phyloP scores from a whole-genome alignment of 2,797 vertebrate genomes.

The Falco columbarius region DNA sequence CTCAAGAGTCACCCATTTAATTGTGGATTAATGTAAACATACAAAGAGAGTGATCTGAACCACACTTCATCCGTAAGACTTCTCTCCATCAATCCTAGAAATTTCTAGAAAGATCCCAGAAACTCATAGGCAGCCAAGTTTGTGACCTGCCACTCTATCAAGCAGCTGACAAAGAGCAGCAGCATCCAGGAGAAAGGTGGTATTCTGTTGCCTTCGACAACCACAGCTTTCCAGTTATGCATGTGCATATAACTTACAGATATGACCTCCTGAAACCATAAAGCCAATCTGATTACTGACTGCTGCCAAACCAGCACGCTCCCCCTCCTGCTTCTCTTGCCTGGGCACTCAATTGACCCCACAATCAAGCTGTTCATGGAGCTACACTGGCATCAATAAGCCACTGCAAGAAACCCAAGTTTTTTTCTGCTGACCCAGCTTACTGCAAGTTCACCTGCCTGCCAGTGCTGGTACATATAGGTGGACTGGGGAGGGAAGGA shows the following conservation, averaged over 20 bases:
- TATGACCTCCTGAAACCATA: not conserved
- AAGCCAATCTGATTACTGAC: not conserved
- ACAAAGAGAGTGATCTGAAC: not conserved
- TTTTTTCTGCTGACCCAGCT: not conserved
- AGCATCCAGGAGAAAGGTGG: not conserved
- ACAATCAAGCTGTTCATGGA: not conserved
- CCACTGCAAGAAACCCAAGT: not conserved
- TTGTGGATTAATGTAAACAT: not conserved
- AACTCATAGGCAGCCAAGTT: not conserved
- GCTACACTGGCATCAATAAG: not conserved
- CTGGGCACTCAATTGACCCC: not conserved
- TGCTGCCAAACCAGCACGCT: not conserved
- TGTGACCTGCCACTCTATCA: not conserved
- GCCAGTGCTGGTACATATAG: not conserved
- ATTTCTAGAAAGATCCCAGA: not conserved
- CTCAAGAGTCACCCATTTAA: not conserved
- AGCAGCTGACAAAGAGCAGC: not conserved
- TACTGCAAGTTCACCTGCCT: not conserved
- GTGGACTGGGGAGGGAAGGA: not conserved
- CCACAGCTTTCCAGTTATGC: not conserved
- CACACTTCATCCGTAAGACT: not conserved
- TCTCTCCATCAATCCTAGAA: not conserved
- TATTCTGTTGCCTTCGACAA: not conserved
- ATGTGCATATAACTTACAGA: not conserved
- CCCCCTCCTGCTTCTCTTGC: not conserved